Conservation (phyloP, 1,140 invertebrate genomes). For the Spodoptera litura region DNA sequence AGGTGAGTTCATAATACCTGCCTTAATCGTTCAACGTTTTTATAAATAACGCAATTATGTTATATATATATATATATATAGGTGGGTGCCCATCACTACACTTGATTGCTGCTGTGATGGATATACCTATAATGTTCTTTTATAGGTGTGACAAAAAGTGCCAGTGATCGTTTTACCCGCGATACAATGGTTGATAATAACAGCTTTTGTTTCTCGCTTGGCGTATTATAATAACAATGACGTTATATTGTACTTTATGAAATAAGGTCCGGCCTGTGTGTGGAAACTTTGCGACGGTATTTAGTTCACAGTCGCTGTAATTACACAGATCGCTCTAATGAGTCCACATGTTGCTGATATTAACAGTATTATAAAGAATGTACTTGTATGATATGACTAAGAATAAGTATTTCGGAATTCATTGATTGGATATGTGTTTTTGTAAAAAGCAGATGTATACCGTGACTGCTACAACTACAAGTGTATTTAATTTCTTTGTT, state of each 20-base stretch:
- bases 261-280: slow-evolving; percentile 29
- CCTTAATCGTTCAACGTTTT: too few relatives aligned
- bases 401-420: too few relatives aligned
- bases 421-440: too few relatives aligned
- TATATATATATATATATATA: too few relatives aligned
- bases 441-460: too few relatives aligned
- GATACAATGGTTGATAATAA: slow-evolving; percentile 43
- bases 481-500: too few relatives aligned
- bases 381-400: too few relatives aligned
- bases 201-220: slow-evolving; percentile 16
- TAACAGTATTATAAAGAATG: background rate
- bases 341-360: background rate
- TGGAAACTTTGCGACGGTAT: slow-evolving; percentile 33
- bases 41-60: too few relatives aligned
- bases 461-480: too few relatives aligned
- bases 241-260: slow-evolving; percentile 42
- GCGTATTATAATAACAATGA: slow-evolving; percentile 46
- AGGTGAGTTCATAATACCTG: too few relatives aligned
- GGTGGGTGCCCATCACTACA: background rate
- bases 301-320: slow-evolving; percentile 21
- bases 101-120: background rate
- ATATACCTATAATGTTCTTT: slow-evolving; percentile 10
- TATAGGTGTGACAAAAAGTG: slow-evolving; percentile 43
- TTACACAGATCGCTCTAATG: background rate
- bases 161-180: slow-evolving; percentile 43